Percentiles rank a stretch among this genome's conserved stretches.
These are phyloP conservation scores for Gnatocerus cornutus DNA, from an alignment of 2,888 invertebrate genomes.

Conservation along the genomic window DNA sequence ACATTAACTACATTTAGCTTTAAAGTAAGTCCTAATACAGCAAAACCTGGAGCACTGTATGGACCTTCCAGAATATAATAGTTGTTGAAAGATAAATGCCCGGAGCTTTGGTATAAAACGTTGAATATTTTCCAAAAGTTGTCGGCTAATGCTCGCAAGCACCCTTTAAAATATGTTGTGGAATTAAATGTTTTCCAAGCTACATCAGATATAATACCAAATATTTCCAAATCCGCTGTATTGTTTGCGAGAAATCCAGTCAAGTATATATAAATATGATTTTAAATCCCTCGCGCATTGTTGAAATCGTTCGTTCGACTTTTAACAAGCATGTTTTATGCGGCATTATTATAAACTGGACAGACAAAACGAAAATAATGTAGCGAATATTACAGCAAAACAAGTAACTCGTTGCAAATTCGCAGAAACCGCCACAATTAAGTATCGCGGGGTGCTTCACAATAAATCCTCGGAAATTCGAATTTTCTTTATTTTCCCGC, in stretches of 20 bases:
- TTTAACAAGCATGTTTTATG: conserved; percentile 47
- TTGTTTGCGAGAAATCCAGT: conserved; percentile 51
- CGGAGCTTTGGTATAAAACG: conserved; percentile 19
- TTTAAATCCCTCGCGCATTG: conserved; percentile 50
- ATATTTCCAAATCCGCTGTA: conserved; percentile 49
- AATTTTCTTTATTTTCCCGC: conserved; percentile 46
- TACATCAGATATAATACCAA: conserved; percentile 44
- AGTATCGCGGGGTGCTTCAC: conserved; percentile 31
- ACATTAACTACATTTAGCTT: not conserved
- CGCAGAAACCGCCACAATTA: conserved; percentile 42
- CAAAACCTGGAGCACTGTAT: not conserved
- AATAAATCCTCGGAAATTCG: conserved; percentile 44
- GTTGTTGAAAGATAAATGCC: conserved; percentile 34
- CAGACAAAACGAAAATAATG: conserved; percentile 44
- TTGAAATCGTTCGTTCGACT: conserved; percentile 46
- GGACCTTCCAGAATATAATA: conserved; percentile 4
- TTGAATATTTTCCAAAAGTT: conserved; percentile 39
- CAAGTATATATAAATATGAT: conserved; percentile 51
- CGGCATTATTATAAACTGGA: conserved; percentile 42
- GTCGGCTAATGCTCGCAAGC: conserved; percentile 39
- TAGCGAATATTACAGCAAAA: conserved; percentile 33
- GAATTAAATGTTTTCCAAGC: conserved; percentile 47
- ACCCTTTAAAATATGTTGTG: conserved; percentile 42
- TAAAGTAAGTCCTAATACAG: not conserved
- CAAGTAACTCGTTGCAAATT: conserved; percentile 42